These are phyloP conservation scores for Catocala fraxini DNA, from an alignment of 2,888 invertebrate species.

Conservation along the genomic window DNA sequence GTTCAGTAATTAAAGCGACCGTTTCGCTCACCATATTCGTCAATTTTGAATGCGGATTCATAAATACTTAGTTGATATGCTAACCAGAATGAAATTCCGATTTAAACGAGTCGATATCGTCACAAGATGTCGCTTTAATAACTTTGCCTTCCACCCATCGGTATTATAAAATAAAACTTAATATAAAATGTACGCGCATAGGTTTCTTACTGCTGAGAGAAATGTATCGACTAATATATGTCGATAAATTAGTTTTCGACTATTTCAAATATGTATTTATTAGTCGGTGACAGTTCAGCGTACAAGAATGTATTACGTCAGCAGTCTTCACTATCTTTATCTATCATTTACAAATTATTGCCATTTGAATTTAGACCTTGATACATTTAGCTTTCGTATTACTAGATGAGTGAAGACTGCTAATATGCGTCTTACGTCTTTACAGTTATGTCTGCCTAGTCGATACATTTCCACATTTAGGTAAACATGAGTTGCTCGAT, in stretches of 20 bases:
- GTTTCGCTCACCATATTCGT: too few species aligned
- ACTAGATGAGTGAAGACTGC: background rate
- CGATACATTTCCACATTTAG: background rate
- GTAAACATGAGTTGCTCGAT: background rate
- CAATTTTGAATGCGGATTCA: too few species aligned
- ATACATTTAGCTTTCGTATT: background rate
- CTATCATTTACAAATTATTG: constrained; percentile 6
- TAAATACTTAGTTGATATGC: too few species aligned
- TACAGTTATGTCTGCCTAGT: background rate
- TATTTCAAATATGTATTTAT: background rate
- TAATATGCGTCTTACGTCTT: background rate
- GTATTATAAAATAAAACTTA: constrained; percentile 34
- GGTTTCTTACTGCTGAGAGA: background rate
- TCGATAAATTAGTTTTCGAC: background rate
- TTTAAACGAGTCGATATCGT: too few species aligned
- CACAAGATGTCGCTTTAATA: background rate
- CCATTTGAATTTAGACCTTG: constrained; percentile 12
- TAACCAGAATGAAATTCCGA: too few species aligned
- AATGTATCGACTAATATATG: constrained; percentile 21
- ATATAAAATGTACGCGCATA: constrained; percentile 29
- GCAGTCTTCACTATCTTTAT: constrained; percentile 1
- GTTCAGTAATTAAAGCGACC: too few species aligned
- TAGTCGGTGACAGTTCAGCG: background rate
- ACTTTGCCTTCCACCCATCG: too few species aligned
- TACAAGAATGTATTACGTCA: background rate